Evolutionary conservation across 30 jellyfish, hydroid and myxozoan genomes (phyloP), one percentile per base, ranked within the genome.

Genomic region (Turritopsis rubra): DNA sequence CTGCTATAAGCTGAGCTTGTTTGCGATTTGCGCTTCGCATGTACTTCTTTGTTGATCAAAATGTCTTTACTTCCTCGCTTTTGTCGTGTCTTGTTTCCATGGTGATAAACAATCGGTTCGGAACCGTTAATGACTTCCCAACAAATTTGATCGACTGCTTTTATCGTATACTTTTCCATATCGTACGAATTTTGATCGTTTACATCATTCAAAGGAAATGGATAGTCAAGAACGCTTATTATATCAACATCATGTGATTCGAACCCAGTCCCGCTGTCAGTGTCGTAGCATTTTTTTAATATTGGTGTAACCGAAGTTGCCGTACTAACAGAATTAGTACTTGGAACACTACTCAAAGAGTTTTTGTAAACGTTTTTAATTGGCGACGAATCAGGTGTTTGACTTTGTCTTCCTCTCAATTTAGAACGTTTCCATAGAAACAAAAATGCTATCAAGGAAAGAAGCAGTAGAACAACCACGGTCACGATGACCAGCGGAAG

Each of bases 1-100:
- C 77, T 68, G 77, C 77, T n/a, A 19, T 68, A 68, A 8, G 31
- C 77, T n/a, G 77, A 68, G 30, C 77, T 68, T 8, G 30, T 27
- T 68, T 68, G 77, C 8, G 77, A 68, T 27, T 23, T 68, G 16
- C 60, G 60, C 60, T 41, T 41, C 60, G 60, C 13, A 41, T 41
- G 60, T 13, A 41, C 5, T 41, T 41, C 60, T 13, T 41, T 41
- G 60, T 41, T 41, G 5, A 41, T 3, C 5, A 41, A 13, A 41
- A 41, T 5, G 13, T 13, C 60, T 41, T 41, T 13, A 3, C 13
- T 5, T 41, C 60, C 13, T 41, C 13, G 60, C 13, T 13, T 41
- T 41, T 41, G 5, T n/a, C n/a, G n/a, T 41, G 60, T 41, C 60
- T 41, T 41, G 60, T 13, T 41, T 41, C 60, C 60, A 41, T 41